Base-by-base conservation (phyloP, 1,140 invertebrate species). In the Trichomalopsis sarcophagae region DNA sequence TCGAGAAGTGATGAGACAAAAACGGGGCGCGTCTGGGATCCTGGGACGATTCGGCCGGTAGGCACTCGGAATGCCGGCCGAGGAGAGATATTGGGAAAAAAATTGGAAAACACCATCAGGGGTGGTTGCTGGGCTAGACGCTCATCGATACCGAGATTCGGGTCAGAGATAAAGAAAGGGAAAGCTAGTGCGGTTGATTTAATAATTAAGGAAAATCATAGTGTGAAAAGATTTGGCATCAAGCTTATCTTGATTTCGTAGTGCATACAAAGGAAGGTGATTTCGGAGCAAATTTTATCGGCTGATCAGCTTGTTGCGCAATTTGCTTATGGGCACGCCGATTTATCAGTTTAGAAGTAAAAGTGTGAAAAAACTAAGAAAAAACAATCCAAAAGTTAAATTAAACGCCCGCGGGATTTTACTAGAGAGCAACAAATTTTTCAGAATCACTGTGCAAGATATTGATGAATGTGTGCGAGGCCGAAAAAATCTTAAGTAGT, bases 1-100 rank as follows among this genome's bases (percentile, higher is more conserved):
- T 80, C 47, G 21, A 69, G 36, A 80, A 80, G 10, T 68, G 62
- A 69, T 69, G 78, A 68, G 62, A 80, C 78, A 69, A 69, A 44
- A 80, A 44, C n/a, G 40, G 47, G 21, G 30, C 17, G 21, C 44
- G 21, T 5, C 62, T 36, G 4, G 7, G 78, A 44, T 40, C 36
- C n/a, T 69, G 7, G 33, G 33, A 69, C 62, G 62, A 69, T 68
- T 40, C 78, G 62, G n/a, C 0, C 50, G 21, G 47, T 36, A 27
- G 50, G 6, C 23, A n/a, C 55, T 23, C 9, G 40, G 23, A 76
- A 76, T 50, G 40, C 44, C 74, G 23, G 23, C 30, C 55, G 23
- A 77, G 44, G 21, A 77, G 44, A 77, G 10, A 17, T 23, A 69
- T 69, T n/a, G 47, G 9, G 5, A 10, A 69, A 69, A 66, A 78